Conservation (phyloP, 1,140 invertebrate genomes). For the Manduca sexta region DNA sequence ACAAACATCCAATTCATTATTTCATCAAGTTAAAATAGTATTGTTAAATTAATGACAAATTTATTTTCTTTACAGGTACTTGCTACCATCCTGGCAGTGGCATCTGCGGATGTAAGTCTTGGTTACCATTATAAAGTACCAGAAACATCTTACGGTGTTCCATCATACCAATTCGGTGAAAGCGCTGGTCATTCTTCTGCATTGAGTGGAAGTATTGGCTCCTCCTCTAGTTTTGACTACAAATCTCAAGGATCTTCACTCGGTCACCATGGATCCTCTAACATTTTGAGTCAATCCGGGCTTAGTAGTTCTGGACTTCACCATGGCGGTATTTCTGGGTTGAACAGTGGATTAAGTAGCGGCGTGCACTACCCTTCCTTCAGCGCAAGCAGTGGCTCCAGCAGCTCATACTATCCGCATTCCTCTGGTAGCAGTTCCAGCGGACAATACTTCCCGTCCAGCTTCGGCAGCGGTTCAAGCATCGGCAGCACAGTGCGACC, state of each 20-base stretch:
- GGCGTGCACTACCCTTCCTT: conserved; percentile 27
- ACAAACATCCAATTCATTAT: no score
- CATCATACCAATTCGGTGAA: conserved; percentile 30
- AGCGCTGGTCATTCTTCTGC: conserved; percentile 18
- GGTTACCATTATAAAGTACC: conserved; percentile 55
- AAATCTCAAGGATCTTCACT: not conserved
- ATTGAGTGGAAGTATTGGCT: not conserved
- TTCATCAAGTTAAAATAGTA: no score
- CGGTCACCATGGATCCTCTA: not conserved
- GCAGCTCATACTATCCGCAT: conserved; percentile 6
- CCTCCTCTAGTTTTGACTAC: not conserved
- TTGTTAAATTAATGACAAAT: not conserved
- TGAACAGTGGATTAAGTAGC: not conserved
- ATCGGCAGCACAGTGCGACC: not conserved
- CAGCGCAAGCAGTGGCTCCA: not conserved
- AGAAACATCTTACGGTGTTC: conserved; percentile 38
- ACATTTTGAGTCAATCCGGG: not conserved
- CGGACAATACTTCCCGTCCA: not conserved
- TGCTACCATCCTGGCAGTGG: conserved; percentile 29
- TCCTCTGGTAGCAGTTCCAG: not conserved
- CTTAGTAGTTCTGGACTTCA: not conserved
- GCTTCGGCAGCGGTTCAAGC: no score
- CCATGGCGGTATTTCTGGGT: not conserved
- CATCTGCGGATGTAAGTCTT: conserved; percentile 36
- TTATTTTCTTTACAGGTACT: conserved; percentile 32